Evolutionary conservation across 2,888 invertebrate genomes (phyloP).

Genomic region (Ichneumon xanthorius): DNA sequence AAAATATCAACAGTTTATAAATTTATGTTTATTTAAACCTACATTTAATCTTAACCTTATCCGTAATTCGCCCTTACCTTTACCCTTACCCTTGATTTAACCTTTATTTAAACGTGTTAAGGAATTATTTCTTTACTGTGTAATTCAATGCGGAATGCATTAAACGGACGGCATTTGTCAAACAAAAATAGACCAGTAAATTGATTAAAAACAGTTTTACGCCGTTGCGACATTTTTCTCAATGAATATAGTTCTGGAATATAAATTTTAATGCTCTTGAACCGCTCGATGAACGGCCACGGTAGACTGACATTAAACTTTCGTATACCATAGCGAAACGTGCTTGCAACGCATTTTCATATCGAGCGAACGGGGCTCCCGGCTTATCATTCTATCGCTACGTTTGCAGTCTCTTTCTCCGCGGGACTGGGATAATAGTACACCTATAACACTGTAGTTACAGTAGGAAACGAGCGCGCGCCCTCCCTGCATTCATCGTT

Average conservation of each 20-base stretch:
- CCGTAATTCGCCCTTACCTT: too few relatives aligned
- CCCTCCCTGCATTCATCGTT: constrained; percentile 38
- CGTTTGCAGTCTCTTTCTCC: constrained; percentile 11
- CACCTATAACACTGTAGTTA: constrained; percentile 16
- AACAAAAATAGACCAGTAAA: neutral
- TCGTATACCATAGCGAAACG: neutral
- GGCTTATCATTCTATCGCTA: constrained; percentile 57
- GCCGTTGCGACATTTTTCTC: neutral
- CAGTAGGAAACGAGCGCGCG: constrained; percentile 41
- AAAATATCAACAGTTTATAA: neutral
- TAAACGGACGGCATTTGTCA: neutral
- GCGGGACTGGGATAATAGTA: constrained; percentile 42
- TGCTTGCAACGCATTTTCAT: constrained; percentile 47
- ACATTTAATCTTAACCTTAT: too few relatives aligned
- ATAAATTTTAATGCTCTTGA: neutral
- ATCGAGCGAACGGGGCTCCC: constrained; percentile 33
- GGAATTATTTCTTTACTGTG: neutral
- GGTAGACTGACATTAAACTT: neutral
- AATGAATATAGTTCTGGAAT: neutral
- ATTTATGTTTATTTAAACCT: too few relatives aligned
- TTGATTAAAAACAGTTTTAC: neutral
- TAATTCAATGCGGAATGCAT: neutral
- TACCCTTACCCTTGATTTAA: too few relatives aligned
- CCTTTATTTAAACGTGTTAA: neutral
- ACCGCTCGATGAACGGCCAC: neutral